phyloP scores from a whole-genome alignment of 1,140 invertebrate genomes.

The Coenobita brevimanus region DNA sequence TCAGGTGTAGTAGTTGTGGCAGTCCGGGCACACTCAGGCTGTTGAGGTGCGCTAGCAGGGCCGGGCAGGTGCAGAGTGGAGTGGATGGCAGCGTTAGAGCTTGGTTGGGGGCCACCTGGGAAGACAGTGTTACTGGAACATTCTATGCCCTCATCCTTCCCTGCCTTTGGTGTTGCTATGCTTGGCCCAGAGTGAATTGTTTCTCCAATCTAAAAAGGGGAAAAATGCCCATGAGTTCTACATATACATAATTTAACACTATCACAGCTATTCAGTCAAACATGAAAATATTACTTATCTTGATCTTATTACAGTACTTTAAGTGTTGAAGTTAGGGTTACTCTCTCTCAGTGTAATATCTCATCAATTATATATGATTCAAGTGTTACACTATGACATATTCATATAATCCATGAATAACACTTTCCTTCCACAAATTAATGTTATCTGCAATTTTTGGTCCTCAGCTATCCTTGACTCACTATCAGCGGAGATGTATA shows the following conservation, averaged over 20 bases:
- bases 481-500: too few relatives aligned
- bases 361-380: too few relatives aligned
- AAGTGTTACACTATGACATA: too few relatives aligned
- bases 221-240: neutral
- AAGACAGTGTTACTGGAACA: constrained; percentile 39
- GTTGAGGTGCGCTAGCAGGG: constrained; percentile 5
- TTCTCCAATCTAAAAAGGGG: constrained; percentile 47
- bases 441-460: too few relatives aligned
- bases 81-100: neutral
- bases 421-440: too few relatives aligned
- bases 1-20: neutral
- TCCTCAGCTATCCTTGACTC: too few relatives aligned
- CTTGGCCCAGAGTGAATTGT: constrained; percentile 56
- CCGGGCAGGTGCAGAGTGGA: constrained; percentile 32
- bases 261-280: too few relatives aligned
- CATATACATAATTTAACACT: neutral
- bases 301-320: too few relatives aligned
- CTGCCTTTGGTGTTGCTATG: constrained; percentile 14
- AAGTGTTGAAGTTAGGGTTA: too few relatives aligned
- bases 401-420: too few relatives aligned
- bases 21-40: neutral
- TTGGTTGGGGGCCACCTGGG: constrained; percentile 41
- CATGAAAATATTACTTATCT: too few relatives aligned
- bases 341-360: too few relatives aligned
- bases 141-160: constrained; percentile 44